Conservation (phyloP, 2,797 vertebrate genomes). For the Zonotrichia albicollis region DNA sequence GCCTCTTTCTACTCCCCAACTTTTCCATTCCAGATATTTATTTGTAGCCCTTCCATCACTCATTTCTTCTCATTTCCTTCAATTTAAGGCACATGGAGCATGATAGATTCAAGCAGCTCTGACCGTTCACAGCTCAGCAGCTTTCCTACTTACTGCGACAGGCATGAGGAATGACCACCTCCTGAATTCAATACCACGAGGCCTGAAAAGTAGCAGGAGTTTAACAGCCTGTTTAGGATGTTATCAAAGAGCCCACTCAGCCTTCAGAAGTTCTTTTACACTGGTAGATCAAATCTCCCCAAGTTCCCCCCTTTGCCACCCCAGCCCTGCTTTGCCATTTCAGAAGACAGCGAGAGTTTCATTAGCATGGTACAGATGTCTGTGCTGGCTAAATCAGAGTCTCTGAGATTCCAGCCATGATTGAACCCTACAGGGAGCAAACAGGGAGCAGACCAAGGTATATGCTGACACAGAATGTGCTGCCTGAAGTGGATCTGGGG, state of each 20-base stretch:
- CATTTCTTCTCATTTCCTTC: conserved; percentile 12
- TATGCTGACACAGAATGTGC: neutral
- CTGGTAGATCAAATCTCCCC: neutral
- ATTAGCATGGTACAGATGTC: neutral
- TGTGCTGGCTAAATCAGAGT: neutral
- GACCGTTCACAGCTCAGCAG: neutral
- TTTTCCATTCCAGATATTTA: neutral
- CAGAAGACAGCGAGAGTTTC: neutral
- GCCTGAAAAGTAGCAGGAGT: neutral
- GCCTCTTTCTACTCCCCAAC: neutral
- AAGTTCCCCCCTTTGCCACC: neutral
- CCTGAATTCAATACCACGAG: neutral
- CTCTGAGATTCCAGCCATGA: neutral
- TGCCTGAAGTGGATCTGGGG: neutral
- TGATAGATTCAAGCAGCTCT: conserved; percentile 30
- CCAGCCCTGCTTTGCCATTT: neutral
- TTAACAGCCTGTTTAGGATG: neutral
- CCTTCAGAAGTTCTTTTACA: neutral
- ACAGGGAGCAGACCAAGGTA: neutral
- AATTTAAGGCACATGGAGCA: neutral
- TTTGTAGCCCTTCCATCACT: conserved; percentile 7
- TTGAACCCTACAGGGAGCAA: neutral
- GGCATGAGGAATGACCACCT: conserved; percentile 6
- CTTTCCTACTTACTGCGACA: neutral
- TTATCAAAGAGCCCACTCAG: neutral